phyloP scores from a whole-genome alignment of 2,113 vertebrate species.

The Silurus meridionalis region DNA sequence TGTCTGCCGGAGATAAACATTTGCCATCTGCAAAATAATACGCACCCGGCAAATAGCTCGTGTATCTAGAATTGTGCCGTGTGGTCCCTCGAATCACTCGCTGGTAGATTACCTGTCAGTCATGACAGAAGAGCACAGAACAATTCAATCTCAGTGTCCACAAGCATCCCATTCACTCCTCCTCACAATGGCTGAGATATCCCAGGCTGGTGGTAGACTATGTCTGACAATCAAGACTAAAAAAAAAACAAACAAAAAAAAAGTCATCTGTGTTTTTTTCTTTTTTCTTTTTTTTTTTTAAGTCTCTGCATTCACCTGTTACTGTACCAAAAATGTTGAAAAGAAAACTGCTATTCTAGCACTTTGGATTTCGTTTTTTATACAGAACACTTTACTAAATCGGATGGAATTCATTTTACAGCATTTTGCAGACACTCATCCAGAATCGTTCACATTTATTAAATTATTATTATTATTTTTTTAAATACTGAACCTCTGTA shows the following conservation, averaged over 20 bases:
- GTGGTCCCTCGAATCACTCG: constrained; percentile 15
- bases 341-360: not conserved
- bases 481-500: not conserved
- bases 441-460: too few relatives aligned
- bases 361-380: constrained; percentile 7
- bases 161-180: constrained; percentile 28
- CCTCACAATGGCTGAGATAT: constrained; percentile 33
- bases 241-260: constrained; percentile 23
- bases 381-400: not conserved
- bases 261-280: not conserved
- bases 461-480: not conserved
- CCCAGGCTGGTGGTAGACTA: constrained; percentile 18
- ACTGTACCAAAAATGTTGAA: not conserved
- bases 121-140: constrained; percentile 30
- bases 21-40: constrained; percentile 34
- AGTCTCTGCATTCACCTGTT: not conserved
- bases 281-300: not conserved
- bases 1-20: constrained; percentile 26
- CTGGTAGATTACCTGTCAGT: constrained; percentile 49
- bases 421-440: too few relatives aligned
- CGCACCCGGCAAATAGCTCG: not conserved
- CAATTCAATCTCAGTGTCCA: constrained; percentile 45
- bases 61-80: constrained; percentile 32
- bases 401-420: not conserved
- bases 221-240: constrained; percentile 21